Percentiles rank a stretch among this genome's conserved stretches.
phyloP scores from a whole-genome alignment of 1,140 invertebrate genomes.

The Megathymus violae region DNA sequence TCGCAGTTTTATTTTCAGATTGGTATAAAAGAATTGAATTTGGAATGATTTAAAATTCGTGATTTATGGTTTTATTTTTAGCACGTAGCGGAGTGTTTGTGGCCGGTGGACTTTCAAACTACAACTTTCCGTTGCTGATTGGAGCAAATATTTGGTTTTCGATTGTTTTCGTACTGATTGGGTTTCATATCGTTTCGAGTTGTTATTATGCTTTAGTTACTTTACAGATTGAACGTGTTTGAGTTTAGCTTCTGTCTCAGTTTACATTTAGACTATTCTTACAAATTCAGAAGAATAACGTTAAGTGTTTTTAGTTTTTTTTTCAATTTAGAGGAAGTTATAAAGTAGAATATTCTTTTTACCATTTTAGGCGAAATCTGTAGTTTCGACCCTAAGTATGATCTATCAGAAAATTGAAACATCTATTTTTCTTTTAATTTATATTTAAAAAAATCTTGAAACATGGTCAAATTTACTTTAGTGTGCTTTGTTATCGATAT shows the following conservation, averaged over 20 bases:
- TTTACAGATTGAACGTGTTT: not conserved
- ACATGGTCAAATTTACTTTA: too few species aligned
- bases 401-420: too few species aligned
- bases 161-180: conserved; percentile 35
- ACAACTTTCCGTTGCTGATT: conserved; percentile 40
- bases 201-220: not conserved
- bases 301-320: too few species aligned
- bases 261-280: too few species aligned
- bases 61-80: conserved; percentile 27
- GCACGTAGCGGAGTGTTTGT: conserved; percentile 27
- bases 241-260: not conserved
- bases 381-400: too few species aligned
- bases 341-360: too few species aligned
- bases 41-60: conserved; percentile 6
- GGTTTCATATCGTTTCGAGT: conserved; percentile 5
- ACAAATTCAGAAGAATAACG: too few species aligned
- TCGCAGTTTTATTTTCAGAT: conserved; percentile 2
- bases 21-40: conserved; percentile 1
- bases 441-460: too few species aligned
- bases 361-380: too few species aligned
- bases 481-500: too few species aligned
- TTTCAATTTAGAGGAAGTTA: too few species aligned
- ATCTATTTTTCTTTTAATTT: too few species aligned
- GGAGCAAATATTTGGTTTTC: conserved; percentile 37
- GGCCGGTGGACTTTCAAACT: conserved; percentile 1